Percentiles rank a stretch among this genome's conserved stretches.
These are phyloP conservation scores for Pissodes strobi DNA, from an alignment of 1,140 invertebrate genomes.

Conservation along the genomic window DNA sequence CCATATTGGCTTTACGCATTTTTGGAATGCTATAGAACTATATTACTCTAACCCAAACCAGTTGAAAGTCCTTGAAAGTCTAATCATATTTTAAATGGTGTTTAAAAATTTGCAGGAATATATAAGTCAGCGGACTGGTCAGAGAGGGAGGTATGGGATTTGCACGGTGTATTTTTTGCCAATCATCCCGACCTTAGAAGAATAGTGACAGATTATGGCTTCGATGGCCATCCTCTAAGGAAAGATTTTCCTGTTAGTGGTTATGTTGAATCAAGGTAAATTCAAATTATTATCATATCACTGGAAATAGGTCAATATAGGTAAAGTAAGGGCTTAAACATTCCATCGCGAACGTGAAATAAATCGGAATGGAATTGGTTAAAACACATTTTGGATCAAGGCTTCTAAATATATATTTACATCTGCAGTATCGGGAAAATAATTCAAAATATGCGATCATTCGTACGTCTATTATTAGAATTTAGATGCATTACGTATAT, in stretches of 20 bases:
- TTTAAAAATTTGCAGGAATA: slow-evolving; percentile 41
- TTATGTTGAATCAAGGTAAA: slow-evolving; percentile 50
- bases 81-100: too few relatives aligned
- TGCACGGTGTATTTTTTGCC: slow-evolving; percentile 58
- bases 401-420: too few relatives aligned
- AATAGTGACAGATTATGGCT: slow-evolving; percentile 59
- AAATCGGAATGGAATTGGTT: too few relatives aligned
- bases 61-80: too few relatives aligned
- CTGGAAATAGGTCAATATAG: not conserved
- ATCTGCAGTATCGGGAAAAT: too few relatives aligned
- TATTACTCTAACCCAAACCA: not conserved
- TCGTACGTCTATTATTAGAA: too few relatives aligned
- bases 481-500: too few relatives aligned
- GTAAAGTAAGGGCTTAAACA: not conserved
- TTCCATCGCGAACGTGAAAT: too few relatives aligned
- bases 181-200: slow-evolving; percentile 59
- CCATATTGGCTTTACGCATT: not conserved
- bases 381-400: too few relatives aligned
- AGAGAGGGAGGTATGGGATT: slow-evolving; percentile 59
- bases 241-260: slow-evolving; percentile 58
- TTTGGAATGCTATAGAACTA: not conserved
- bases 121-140: slow-evolving; percentile 55
- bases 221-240: slow-evolving; percentile 55
- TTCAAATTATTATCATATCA: not conserved
- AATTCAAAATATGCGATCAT: too few relatives aligned